Evolutionary conservation across 2,113 vertebrate genomes (phyloP).

Genomic region (Aptenodytes patagonicus): DNA sequence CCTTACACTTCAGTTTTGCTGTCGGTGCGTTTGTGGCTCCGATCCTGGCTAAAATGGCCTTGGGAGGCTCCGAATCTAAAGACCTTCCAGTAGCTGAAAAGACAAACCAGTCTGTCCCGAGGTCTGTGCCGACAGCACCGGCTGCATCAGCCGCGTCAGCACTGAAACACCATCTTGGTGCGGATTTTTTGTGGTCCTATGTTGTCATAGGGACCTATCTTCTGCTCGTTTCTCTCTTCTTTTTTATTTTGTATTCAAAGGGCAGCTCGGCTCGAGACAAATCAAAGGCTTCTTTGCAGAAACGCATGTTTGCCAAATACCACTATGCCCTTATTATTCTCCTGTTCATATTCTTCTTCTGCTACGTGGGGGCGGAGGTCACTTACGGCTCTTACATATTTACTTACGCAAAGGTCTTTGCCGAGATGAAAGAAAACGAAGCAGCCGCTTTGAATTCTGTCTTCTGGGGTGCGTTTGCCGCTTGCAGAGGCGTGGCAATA

Average conservation of each 20-base stretch:
- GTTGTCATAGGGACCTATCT: slow-evolving; percentile 81
- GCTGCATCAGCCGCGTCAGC: background rate
- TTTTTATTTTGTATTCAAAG: slow-evolving; percentile 79
- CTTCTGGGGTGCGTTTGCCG: slow-evolving; percentile 89
- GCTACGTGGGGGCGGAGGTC: slow-evolving; percentile 90
- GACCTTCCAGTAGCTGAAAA: background rate
- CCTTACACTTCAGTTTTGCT: slow-evolving; percentile 94
- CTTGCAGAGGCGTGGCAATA: slow-evolving; percentile 83
- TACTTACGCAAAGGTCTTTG: slow-evolving; percentile 79
- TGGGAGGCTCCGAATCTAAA: slow-evolving; percentile 33
- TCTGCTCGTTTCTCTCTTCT: slow-evolving; percentile 75
- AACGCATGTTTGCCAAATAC: slow-evolving; percentile 70
- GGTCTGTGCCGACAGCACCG: background rate
- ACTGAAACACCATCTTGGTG: background rate
- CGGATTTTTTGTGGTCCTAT: slow-evolving; percentile 82
- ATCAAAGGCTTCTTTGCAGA: slow-evolving; percentile 34
- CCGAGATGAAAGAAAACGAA: slow-evolving; percentile 68
- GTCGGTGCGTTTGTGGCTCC: slow-evolving; percentile 87
- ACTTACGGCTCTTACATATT: slow-evolving; percentile 91
- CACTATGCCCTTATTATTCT: slow-evolving; percentile 80
- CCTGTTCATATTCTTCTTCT: slow-evolving; percentile 89
- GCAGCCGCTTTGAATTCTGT: slow-evolving; percentile 87
- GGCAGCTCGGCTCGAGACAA: slow-evolving; percentile 38
- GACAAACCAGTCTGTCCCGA: background rate
- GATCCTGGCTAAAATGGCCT: slow-evolving; percentile 84